Evolutionary conservation across 2,113 vertebrate species (phyloP).

Genomic region (Carassius auratus): DNA sequence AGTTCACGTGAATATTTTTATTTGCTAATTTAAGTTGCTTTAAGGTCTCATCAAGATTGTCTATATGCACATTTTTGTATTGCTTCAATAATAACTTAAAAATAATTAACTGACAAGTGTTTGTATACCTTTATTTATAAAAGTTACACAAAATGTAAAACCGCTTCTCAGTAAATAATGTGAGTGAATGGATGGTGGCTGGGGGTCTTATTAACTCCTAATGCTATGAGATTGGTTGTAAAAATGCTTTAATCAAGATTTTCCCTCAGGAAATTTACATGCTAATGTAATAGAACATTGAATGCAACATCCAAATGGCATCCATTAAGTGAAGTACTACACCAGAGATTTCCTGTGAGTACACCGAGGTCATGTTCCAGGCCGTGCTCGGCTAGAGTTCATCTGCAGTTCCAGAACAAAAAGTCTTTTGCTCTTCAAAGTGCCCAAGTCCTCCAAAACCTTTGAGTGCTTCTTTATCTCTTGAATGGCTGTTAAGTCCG

Average conservation of each 20-base stretch:
- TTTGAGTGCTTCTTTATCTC: neutral
- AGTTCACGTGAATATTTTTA: no score
- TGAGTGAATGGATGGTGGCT: neutral
- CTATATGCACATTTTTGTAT: neutral
- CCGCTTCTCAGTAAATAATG: neutral
- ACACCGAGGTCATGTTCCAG: neutral
- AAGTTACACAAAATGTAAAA: neutral
- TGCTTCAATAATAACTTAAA: neutral
- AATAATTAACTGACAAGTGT: neutral
- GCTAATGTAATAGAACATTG: neutral
- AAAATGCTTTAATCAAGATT: neutral
- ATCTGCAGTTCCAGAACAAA: neutral
- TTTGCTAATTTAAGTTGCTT: neutral
- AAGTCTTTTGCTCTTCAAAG: neutral
- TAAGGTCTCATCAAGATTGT: neutral
- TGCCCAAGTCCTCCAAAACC: neutral
- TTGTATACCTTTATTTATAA: neutral
- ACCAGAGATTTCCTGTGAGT: conserved; percentile 2
- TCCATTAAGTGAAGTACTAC: conserved; percentile 27
- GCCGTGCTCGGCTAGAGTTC: neutral
- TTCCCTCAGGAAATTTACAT: conserved; percentile 2
- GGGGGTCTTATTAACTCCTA: neutral
- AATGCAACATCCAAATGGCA: neutral
- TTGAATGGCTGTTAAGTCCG: neutral
- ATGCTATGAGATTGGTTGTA: neutral